Evolutionary conservation across 2,888 invertebrate species (phyloP), one percentile per base, ranked within the genome.

Genomic region (Pasiphila rectangulata): DNA sequence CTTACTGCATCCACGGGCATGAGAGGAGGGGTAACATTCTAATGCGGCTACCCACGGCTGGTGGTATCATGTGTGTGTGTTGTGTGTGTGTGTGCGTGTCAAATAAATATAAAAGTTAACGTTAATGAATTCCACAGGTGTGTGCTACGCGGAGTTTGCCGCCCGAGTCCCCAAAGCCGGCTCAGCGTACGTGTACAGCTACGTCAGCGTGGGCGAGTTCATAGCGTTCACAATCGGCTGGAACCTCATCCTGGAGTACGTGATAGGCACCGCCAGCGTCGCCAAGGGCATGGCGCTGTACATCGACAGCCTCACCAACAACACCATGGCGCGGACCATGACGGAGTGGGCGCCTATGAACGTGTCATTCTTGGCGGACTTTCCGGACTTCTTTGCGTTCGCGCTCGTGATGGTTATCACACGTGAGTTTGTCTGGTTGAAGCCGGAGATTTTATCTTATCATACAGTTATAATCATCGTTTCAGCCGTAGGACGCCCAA

Each of bases 121-220:
- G n/a, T n/a, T n/a, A n/a, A n/a, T n/a, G n/a, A n/a, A n/a, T n/a
- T 37, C 65, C 84, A 23, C 75, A 95, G 95, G 94, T 20, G 75
- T 97, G 3, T 97, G 97, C 72, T 97, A 96, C 79, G 96, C 97
- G 0, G 97, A 97, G 79, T 97, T 97, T 71, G 96, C 96, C 0
- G 93, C 95, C 0, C 89, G 96, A 43, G 95, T 96, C 0, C 96
- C 97, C 0, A 94, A 94, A 71, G 96, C 96, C 0, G 97, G 97
- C 0, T 97, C 97, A 0, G 97, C 97, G 0, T 98, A 98, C 73
- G 92, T 96, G 0, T 98, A 98, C 87, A 96, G 95, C 69, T 96
- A 96, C 74, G 95, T 97, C 4, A 95, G 96, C 47, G 94, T 97
- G 3, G 97, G 97, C 0, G 97, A 98, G 85, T 93, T 97, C 69